Conservation (phyloP, 2,797 vertebrate species). For the Pterois miles region DNA sequence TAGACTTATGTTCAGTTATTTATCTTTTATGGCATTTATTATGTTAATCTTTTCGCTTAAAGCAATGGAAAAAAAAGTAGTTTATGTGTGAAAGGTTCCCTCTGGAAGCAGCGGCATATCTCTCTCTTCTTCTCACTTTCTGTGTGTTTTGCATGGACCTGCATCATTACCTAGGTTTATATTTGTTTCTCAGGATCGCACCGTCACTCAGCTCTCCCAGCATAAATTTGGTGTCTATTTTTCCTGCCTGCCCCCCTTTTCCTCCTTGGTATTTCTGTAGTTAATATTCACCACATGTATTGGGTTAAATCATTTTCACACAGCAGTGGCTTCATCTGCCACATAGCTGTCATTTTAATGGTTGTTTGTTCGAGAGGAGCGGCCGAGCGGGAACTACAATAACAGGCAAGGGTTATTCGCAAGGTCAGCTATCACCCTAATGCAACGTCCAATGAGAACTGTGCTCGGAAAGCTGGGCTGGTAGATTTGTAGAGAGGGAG, state of each 20-base stretch:
- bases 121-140: neutral
- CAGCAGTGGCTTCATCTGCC: constrained; percentile 52
- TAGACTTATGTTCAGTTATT: neutral
- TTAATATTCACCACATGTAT: constrained; percentile 63
- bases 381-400: constrained; percentile 2
- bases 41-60: neutral
- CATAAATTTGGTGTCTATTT: constrained; percentile 25
- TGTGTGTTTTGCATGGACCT: neutral
- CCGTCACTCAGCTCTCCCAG: constrained; percentile 1
- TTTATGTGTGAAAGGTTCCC: neutral
- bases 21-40: neutral
- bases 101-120: neutral
- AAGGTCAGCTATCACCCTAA: constrained; percentile 54
- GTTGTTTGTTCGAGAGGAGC: constrained; percentile 38
- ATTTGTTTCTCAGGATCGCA: constrained; percentile 9
- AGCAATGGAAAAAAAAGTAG: neutral
- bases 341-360: constrained; percentile 57
- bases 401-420: constrained; percentile 46
- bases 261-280: constrained; percentile 12
- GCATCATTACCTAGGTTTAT: constrained; percentile 16
- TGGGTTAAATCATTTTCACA: constrained; percentile 47
- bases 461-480: neutral
- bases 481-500: neutral
- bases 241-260: constrained; percentile 13
- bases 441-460: constrained; percentile 20